Percentiles rank a stretch among this genome's conserved stretches.
Conservation (phyloP, 2,113 vertebrate genomes). For the Hippocampus mohnikei region DNA sequence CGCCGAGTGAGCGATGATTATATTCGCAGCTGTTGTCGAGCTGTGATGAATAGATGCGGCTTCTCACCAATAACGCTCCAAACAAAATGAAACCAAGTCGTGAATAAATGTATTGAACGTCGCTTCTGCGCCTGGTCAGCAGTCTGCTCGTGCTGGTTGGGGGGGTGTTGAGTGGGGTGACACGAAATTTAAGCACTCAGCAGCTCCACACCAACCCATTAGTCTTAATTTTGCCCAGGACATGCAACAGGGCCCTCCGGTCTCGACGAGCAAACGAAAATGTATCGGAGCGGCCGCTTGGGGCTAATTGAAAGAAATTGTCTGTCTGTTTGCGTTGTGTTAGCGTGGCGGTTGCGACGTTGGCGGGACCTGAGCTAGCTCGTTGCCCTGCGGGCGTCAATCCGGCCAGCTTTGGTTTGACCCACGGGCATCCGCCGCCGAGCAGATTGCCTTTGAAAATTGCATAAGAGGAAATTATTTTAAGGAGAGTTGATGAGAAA, state of each 20-base stretch:
- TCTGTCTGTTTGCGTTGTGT: slow-evolving; percentile 74
- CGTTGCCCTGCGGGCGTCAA: slow-evolving; percentile 41
- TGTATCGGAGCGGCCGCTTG: slow-evolving; percentile 71
- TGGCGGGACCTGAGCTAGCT: slow-evolving; percentile 42
- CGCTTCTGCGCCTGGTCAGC: slow-evolving; percentile 67
- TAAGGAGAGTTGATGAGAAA: slow-evolving; percentile 64
- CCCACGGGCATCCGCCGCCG: slow-evolving; percentile 61
- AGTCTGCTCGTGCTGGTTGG: slow-evolving; percentile 47
- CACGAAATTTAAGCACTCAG: slow-evolving; percentile 69
- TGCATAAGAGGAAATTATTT: slow-evolving; percentile 60
- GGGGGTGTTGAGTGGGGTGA: slow-evolving; percentile 25
- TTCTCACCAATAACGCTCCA: slow-evolving; percentile 61
- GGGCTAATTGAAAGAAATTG: slow-evolving; percentile 83
- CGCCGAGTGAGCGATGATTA: slow-evolving; percentile 26
- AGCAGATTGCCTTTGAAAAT: slow-evolving; percentile 59
- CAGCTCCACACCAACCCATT: slow-evolving; percentile 69
- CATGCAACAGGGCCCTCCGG: slow-evolving; percentile 70
- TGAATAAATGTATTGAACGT: slow-evolving; percentile 71
- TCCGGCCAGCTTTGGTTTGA: slow-evolving; percentile 56
- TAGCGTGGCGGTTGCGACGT: slow-evolving; percentile 35
- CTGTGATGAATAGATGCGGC: slow-evolving; percentile 62
- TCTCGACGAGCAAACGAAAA: slow-evolving; percentile 77
- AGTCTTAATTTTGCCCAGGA: slow-evolving; percentile 77
- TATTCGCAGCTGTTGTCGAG: slow-evolving; percentile 52
- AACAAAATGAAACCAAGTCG: slow-evolving; percentile 57